Evolutionary conservation across 2,888 invertebrate species (phyloP).

Genomic region (Mythimna impura): DNA sequence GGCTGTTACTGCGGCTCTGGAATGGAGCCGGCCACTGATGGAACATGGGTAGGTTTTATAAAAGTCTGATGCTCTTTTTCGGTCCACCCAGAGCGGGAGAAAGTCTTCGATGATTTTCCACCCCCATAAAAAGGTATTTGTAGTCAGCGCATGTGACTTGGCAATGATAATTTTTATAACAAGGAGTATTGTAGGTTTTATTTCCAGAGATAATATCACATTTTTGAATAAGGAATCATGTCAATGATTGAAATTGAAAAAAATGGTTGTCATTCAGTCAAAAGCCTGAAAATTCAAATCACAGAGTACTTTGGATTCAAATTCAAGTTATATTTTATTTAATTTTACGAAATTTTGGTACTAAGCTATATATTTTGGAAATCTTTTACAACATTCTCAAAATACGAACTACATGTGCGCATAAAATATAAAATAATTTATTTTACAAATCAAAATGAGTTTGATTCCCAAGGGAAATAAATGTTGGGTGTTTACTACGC

Average conservation of each 20-base stretch:
- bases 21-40: no score
- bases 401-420: neutral
- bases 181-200: neutral
- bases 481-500: conserved; percentile 1
- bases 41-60: no score
- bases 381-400: conserved; percentile 16
- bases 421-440: neutral
- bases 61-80: no score
- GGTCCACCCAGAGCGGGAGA: no score
- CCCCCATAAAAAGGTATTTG: no score
- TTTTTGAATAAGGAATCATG: conserved; percentile 19
- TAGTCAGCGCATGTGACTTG: neutral
- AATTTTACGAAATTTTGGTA: conserved; percentile 10
- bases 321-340: neutral
- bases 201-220: neutral
- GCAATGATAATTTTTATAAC: neutral
- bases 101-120: no score
- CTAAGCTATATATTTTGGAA: neutral
- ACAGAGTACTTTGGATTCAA: no score
- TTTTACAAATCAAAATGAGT: conserved; percentile 22
- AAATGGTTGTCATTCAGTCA: neutral
- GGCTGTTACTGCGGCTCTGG: no score
- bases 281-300: conserved; percentile 1
- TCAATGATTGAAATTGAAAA: neutral
- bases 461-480: conserved; percentile 5